Conservation (phyloP, 2,888 invertebrate genomes). For the Thereva nobilitata region DNA sequence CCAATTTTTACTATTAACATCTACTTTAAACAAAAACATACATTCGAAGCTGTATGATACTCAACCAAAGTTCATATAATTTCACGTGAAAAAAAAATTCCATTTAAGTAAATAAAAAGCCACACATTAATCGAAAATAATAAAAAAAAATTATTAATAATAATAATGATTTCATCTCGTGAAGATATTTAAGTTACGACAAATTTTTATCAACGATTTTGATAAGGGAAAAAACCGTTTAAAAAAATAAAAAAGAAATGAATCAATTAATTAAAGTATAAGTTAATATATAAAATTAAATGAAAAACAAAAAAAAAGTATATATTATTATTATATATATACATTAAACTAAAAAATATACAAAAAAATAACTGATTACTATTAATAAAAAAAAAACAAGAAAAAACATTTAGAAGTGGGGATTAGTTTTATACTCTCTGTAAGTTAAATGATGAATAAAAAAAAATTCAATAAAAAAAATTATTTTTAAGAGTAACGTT, state of each 20-base stretch:
- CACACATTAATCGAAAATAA: too few relatives aligned
- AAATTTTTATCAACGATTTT: conserved; percentile 35
- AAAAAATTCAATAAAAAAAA: conserved; percentile 33
- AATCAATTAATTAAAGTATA: conserved; percentile 32
- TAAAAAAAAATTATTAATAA: too few relatives aligned
- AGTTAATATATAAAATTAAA: conserved; percentile 24
- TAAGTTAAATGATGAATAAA: conserved; percentile 29
- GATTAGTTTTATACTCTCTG: conserved; percentile 44
- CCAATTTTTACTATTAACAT: conserved; percentile 30
- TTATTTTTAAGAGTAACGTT: conserved; percentile 37
- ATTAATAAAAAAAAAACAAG: conserved; percentile 30
- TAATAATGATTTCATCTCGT: conserved; percentile 3
- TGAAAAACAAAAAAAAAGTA: conserved; percentile 16
- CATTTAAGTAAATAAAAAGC: too few relatives aligned
- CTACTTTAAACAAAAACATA: conserved; percentile 12
- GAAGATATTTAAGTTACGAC: conserved; percentile 14
- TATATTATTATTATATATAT: background rate
- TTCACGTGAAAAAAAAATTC: conserved; percentile 10
- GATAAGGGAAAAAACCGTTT: conserved; percentile 21
- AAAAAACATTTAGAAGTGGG: conserved; percentile 37
- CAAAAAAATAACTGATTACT: conserved; percentile 27
- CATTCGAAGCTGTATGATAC: conserved; percentile 30
- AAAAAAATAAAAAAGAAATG: background rate
- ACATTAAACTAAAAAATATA: conserved; percentile 19
- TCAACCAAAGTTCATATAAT: conserved; percentile 34